Base-by-base conservation (phyloP, 2,888 invertebrate species). In the Hydraecia micacea region DNA sequence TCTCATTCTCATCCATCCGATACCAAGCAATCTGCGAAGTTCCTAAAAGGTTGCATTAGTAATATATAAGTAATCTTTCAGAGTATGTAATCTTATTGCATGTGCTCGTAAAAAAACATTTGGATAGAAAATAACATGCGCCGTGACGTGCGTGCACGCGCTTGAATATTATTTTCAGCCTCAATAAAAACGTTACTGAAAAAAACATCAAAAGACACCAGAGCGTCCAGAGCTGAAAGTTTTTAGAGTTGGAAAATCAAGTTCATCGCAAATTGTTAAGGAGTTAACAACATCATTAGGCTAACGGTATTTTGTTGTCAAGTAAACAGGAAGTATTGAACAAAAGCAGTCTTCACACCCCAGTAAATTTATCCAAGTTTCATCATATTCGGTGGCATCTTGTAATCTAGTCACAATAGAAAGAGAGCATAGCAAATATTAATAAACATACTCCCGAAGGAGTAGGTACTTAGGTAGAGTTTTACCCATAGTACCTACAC, bases 291-390 rank as follows among this genome's bases (percentile, higher is more conserved):
- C n/a, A 68, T 68, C 36, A 69, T 68, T 72, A 83, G 13, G 36
- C 63, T 63, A 74, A 71, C 67, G n/a, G 67, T 72, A 72, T 66
- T 78, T 71, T 18, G 46, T 46, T 69, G 39, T 63, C 11, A 28
- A 58, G 55, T 75, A 77, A 86, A 77, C 84, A 84, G 73, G 81
- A 75, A 79, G 81, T 81, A 86, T 77, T 74, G 74, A 83, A 81
- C 76, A 84, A 66, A 82, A 68, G 13, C 68, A 65, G 52, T 79
- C 25, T 84, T 75, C 55, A 66, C 72, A 77, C 78, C 65, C 82
- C 65, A 70, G 73, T 85, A 69, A 65, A 72, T 76, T n/a, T n/a
- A 42, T 5, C 15, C 6, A 32, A n/a, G 32, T 7, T 46, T 21
- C 46, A 46, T 46, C 18, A 46, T 68, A 36, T 36, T 63, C 3